These are phyloP conservation scores for Drosophila orena DNA, from an alignment of 1,140 invertebrate genomes.

Conservation along the genomic window DNA sequence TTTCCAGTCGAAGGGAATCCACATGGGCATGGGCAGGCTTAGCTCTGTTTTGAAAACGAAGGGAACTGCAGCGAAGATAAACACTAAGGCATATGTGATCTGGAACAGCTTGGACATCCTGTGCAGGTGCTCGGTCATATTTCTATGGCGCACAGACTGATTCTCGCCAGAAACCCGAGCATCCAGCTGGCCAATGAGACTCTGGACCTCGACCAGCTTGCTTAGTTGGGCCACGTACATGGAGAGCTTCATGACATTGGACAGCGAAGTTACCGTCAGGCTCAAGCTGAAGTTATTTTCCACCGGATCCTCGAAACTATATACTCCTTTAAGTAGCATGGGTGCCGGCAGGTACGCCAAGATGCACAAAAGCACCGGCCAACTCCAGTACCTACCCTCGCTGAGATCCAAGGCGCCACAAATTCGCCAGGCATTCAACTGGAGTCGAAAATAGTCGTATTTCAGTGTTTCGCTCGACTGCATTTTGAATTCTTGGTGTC, in stretches of 20 bases:
- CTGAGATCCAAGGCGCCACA: conserved; percentile 44
- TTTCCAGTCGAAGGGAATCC: conserved; percentile 72
- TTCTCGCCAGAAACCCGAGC: conserved; percentile 18
- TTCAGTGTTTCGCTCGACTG: neutral
- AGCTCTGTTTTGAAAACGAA: conserved; percentile 34
- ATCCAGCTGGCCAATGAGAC: conserved; percentile 44
- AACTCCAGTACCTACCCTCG: conserved; percentile 6
- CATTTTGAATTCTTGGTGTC: neutral
- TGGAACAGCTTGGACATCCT: conserved; percentile 40
- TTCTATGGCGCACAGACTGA: conserved; percentile 16
- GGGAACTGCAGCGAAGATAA: conserved; percentile 10
- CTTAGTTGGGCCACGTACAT: conserved; percentile 39
- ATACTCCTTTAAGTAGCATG: conserved; percentile 13
- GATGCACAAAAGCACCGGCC: conserved; percentile 22
- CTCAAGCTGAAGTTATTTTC: conserved; percentile 63
- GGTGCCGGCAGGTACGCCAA: conserved; percentile 32
- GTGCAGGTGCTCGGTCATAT: conserved; percentile 13
- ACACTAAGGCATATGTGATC: conserved; percentile 2
- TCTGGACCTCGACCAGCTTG: conserved; percentile 1
- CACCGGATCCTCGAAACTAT: conserved; percentile 30
- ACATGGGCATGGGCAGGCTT: conserved; percentile 50
- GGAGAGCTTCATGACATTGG: conserved; percentile 42
- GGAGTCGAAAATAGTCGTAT: conserved; percentile 32
- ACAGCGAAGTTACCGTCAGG: conserved; percentile 39
- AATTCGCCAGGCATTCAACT: conserved; percentile 20